phyloP scores from a whole-genome alignment of 2,888 invertebrate genomes.

The Caenorhabditis imperialis region DNA sequence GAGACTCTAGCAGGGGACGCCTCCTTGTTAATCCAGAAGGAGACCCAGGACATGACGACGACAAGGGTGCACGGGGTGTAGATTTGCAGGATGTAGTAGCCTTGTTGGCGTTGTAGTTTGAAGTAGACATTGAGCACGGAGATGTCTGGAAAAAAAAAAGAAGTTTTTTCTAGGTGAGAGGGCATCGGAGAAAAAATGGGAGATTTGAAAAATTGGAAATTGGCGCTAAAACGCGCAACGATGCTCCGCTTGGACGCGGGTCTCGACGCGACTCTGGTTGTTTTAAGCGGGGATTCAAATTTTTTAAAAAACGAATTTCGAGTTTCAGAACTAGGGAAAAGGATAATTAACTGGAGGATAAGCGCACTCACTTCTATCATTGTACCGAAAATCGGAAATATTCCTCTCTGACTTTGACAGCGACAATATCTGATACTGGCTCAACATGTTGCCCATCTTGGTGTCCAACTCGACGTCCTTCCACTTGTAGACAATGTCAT shows the following conservation, averaged over 20 bases:
- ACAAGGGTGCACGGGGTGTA: slow-evolving; percentile 80
- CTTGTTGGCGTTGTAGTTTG: slow-evolving; percentile 87
- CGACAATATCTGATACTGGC: slow-evolving; percentile 87
- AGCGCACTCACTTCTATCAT: slow-evolving; percentile 49
- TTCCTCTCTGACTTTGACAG: slow-evolving; percentile 70
- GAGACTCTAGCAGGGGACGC: slow-evolving; percentile 88
- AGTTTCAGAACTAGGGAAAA: no score
- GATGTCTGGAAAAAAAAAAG: slow-evolving; percentile 45
- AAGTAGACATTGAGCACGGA: slow-evolving; percentile 84
- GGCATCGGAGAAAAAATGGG: no score
- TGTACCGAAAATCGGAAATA: slow-evolving; percentile 64
- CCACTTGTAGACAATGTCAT: slow-evolving; percentile 91
- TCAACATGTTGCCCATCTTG: slow-evolving; percentile 91
- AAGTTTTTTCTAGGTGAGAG: neutral
- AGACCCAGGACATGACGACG: slow-evolving; percentile 84
- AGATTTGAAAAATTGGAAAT: neutral
- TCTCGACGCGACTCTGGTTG: neutral
- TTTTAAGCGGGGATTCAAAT: no score
- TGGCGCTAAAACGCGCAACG: no score
- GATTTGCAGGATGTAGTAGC: slow-evolving; percentile 81
- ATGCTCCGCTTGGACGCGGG: no score
- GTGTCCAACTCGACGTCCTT: slow-evolving; percentile 85
- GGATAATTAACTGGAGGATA: no score
- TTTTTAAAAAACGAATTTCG: no score
- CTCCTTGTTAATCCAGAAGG: slow-evolving; percentile 82